Percentiles rank a stretch among this genome's conserved stretches.
phyloP scores from a whole-genome alignment of 1,140 invertebrate genomes.

The Oncopodura yosiiana region DNA sequence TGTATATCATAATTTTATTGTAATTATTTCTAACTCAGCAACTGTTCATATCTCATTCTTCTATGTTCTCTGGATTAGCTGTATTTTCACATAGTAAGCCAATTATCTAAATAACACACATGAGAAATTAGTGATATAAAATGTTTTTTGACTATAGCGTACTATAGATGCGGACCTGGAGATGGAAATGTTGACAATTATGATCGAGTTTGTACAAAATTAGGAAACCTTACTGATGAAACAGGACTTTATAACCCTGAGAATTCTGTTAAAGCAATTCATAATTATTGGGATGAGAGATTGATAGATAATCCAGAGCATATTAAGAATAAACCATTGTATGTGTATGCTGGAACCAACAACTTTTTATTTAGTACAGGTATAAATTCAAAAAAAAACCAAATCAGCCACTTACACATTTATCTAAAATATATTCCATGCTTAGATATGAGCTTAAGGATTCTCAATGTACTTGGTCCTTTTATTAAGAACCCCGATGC shows the following conservation, averaged over 20 bases:
- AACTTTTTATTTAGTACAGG: conserved; percentile 22
- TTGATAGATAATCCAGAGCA: conserved; percentile 17
- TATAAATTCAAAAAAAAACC: background rate
- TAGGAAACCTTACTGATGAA: background rate
- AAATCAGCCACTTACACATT: background rate
- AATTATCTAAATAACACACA: background rate
- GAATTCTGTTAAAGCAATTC: conserved; percentile 8
- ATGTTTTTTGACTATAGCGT: conserved; percentile 13
- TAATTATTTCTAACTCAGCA: too few relatives aligned
- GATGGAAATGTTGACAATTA: conserved; percentile 10
- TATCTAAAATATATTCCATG: background rate
- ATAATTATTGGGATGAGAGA: conserved; percentile 1
- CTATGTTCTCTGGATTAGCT: conserved; percentile 21
- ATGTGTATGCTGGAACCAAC: conserved; percentile 19
- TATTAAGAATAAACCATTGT: conserved; percentile 20
- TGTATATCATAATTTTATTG: too few relatives aligned
- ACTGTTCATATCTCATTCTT: conserved; percentile 17
- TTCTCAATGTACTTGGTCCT: background rate
- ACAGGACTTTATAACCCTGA: conserved; percentile 9
- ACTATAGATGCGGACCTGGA: conserved; percentile 23
- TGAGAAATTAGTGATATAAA: background rate
- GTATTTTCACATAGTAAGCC: conserved; percentile 30
- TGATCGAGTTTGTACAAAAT: conserved; percentile 22
- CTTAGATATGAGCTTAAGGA: background rate
- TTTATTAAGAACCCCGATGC: background rate